A percentile compares a stretch with the other conserved stretches of the same genome.
Conservation (phyloP, 2,888 invertebrate genomes). For the Acleris sparsana region DNA sequence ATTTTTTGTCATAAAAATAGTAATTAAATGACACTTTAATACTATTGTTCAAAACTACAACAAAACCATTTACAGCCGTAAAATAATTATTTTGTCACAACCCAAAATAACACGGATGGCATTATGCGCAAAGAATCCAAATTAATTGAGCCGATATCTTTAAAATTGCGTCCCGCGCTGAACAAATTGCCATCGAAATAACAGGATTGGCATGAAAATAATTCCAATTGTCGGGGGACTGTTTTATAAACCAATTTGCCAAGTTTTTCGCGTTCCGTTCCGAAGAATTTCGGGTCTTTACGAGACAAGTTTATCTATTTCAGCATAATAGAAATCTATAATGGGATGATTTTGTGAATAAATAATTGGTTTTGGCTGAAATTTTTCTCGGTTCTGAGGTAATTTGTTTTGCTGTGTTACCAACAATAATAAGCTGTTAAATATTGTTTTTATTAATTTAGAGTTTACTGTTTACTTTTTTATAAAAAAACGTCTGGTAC, state of each 20-base stretch:
- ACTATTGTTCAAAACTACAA: no score
- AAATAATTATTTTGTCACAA: not conserved
- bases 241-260: conserved; percentile 71
- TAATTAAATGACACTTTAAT: no score
- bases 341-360: conserved; percentile 10
- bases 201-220: conserved; percentile 45
- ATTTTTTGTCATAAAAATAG: no score
- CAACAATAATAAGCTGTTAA: no score
- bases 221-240: conserved; percentile 73
- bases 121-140: not conserved
- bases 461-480: no score
- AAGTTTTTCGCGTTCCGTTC: conserved; percentile 48
- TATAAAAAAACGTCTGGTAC: no score
- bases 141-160: conserved; percentile 17
- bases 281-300: conserved; percentile 26
- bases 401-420: not conserved
- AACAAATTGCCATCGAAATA: conserved; percentile 40
- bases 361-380: not conserved
- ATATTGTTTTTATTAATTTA: no score
- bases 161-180: conserved; percentile 34
- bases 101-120: not conserved
- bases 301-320: conserved; percentile 20
- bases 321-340: conserved; percentile 17
- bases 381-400: not conserved
- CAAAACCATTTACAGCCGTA: no score